These are phyloP conservation scores for Indri indri DNA, from an alignment of 2,113 vertebrate species.

Conservation along the genomic window DNA sequence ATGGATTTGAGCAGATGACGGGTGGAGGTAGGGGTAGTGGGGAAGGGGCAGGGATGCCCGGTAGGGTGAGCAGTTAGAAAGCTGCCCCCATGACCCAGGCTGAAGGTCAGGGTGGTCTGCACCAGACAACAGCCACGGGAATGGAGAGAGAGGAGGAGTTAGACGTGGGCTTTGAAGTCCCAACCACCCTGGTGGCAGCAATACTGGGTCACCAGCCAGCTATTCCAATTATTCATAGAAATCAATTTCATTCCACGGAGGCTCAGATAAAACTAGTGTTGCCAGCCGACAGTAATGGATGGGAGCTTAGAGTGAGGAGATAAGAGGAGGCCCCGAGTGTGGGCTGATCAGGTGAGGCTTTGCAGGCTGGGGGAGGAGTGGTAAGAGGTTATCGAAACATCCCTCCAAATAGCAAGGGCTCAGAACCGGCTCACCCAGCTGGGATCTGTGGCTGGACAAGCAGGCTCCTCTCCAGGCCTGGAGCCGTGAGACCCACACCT, in stretches of 20 bases:
- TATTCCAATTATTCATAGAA: slow-evolving; percentile 78
- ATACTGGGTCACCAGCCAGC: slow-evolving; percentile 61
- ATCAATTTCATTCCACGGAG: slow-evolving; percentile 63
- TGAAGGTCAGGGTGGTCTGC: not conserved
- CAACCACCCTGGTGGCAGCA: slow-evolving; percentile 35
- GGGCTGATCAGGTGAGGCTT: slow-evolving; percentile 62
- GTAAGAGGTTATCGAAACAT: slow-evolving; percentile 76
- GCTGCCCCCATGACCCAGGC: not conserved
- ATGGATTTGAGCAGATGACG: not conserved
- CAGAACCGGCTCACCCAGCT: not conserved
- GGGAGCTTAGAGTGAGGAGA: slow-evolving; percentile 70
- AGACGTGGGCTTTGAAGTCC: not conserved
- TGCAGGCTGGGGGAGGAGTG: not conserved
- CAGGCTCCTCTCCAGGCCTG: not conserved
- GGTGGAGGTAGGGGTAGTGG: not conserved
- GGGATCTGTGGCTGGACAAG: not conserved
- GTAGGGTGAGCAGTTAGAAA: not conserved
- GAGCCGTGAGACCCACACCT: not conserved
- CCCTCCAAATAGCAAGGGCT: slow-evolving; percentile 66
- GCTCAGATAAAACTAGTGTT: slow-evolving; percentile 64
- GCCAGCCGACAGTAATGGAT: slow-evolving; percentile 66
- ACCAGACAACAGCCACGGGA: not conserved
- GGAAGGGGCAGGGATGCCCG: not conserved
- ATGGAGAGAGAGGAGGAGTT: not conserved
- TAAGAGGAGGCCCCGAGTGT: slow-evolving; percentile 61